Conservation (phyloP, 2,113 vertebrate genomes). For the Narcine bancroftii region DNA sequence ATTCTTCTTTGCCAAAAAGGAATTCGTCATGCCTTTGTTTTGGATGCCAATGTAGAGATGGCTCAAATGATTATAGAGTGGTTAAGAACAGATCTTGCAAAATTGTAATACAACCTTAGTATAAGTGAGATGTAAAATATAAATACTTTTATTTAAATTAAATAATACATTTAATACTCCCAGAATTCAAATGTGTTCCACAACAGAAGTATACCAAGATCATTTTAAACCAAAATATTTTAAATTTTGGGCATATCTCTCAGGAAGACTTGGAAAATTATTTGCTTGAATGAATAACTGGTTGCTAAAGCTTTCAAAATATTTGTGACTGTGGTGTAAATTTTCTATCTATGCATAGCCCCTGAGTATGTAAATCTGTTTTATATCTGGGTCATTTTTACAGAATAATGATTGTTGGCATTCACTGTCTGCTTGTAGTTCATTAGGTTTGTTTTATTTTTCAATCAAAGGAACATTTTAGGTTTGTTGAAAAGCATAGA, state of each 20-base stretch:
- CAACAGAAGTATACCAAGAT: neutral
- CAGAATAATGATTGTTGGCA: neutral
- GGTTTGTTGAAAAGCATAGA: slow-evolving; percentile 18
- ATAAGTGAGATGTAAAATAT: neutral
- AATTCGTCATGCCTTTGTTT: slow-evolving; percentile 74
- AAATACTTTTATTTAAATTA: slow-evolving; percentile 4
- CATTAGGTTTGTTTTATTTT: slow-evolving; percentile 11
- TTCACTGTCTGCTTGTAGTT: slow-evolving; percentile 1
- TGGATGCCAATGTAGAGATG: slow-evolving; percentile 65
- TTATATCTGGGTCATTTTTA: slow-evolving; percentile 20
- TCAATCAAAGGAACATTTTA: neutral
- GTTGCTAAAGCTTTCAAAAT: slow-evolving; percentile 19
- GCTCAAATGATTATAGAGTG: slow-evolving; percentile 70
- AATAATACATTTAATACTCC: neutral
- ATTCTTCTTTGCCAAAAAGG: slow-evolving; percentile 77
- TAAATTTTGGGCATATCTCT: neutral
- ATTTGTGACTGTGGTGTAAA: neutral
- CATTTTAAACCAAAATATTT: neutral
- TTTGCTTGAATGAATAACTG: neutral
- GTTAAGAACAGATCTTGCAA: slow-evolving; percentile 59
- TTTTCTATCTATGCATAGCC: neutral
- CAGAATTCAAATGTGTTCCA: neutral
- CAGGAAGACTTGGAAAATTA: neutral
- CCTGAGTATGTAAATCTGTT: neutral
- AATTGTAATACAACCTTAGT: slow-evolving; percentile 44